Percentiles rank a stretch among this genome's conserved stretches.
phyloP scores from a whole-genome alignment of 2,113 vertebrate species.

The Centropristis striata region DNA sequence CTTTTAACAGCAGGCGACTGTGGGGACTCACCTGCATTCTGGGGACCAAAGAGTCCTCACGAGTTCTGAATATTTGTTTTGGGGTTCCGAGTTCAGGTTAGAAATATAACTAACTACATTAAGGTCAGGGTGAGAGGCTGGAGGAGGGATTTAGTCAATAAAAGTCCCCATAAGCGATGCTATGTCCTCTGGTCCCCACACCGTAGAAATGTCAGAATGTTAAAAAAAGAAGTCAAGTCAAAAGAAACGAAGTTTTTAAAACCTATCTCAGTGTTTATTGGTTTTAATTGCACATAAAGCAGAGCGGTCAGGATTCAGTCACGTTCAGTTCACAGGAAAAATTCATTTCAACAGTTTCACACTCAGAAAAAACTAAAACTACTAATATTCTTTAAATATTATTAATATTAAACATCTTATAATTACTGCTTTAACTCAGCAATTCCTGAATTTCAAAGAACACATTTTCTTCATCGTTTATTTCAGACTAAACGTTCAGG shows the following conservation, averaged over 20 bases:
- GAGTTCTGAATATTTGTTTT: not conserved
- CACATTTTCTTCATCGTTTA: not conserved
- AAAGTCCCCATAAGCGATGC: not conserved
- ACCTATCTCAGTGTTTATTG: not conserved
- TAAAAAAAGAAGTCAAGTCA: not conserved
- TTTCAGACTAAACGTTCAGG: not conserved
- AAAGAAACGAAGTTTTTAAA: not conserved
- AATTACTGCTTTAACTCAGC: not conserved
- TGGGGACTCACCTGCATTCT: not conserved
- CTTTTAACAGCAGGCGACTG: not conserved
- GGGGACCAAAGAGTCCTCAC: not conserved
- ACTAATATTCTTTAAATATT: not conserved
- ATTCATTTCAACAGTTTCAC: not conserved
- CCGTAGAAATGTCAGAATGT: not conserved
- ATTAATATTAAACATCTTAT: not conserved
- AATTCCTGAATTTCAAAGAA: not conserved
- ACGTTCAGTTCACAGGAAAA: constrained; percentile 22
- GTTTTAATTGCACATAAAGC: constrained; percentile 4
- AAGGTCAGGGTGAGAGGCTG: not conserved
- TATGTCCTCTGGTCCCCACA: not conserved
- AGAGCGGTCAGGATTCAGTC: constrained; percentile 4
- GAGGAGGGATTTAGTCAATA: not conserved
- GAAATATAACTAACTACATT: not conserved
- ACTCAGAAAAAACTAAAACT: not conserved
- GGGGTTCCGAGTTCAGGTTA: not conserved